phyloP scores from a whole-genome alignment of 2,797 vertebrate species.

The Halcyon chelicuti region DNA sequence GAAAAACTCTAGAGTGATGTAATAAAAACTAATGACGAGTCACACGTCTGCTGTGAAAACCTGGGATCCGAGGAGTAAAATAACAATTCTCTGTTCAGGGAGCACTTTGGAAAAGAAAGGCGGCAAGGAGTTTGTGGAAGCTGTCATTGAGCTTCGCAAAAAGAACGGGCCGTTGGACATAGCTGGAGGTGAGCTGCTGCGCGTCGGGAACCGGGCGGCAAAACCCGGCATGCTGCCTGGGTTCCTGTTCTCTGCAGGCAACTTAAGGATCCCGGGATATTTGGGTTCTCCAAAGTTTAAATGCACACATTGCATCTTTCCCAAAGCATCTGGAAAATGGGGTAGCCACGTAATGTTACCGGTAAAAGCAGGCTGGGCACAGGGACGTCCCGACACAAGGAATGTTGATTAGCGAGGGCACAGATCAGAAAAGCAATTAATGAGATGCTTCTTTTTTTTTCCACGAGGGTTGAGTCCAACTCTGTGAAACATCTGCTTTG shows the following conservation, averaged over 20 bases:
- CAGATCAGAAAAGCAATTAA: not conserved
- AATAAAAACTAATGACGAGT: constrained; percentile 24
- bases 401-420: not conserved
- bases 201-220: not conserved
- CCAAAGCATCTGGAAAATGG: not conserved
- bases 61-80: constrained; percentile 24
- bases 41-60: constrained; percentile 3
- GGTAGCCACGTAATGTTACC: not conserved
- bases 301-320: not conserved
- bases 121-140: constrained; percentile 94
- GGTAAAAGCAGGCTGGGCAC: not conserved
- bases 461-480: not conserved
- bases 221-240: accelerated
- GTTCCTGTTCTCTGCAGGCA: not conserved
- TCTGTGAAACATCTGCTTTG: constrained; percentile 37
- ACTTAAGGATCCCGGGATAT: accelerated
- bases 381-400: accelerated
- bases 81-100: constrained; percentile 82
- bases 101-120: constrained; percentile 95
- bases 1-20: constrained; percentile 62
- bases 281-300: not conserved
- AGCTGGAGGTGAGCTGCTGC: constrained; percentile 88
- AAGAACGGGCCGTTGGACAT: constrained; percentile 95
- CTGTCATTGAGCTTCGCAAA: constrained; percentile 92
- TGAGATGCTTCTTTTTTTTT: not conserved